Evolutionary conservation across 2,888 invertebrate species (phyloP), one percentile per base, ranked within the genome.

Genomic region (Trichacis sp.): DNA sequence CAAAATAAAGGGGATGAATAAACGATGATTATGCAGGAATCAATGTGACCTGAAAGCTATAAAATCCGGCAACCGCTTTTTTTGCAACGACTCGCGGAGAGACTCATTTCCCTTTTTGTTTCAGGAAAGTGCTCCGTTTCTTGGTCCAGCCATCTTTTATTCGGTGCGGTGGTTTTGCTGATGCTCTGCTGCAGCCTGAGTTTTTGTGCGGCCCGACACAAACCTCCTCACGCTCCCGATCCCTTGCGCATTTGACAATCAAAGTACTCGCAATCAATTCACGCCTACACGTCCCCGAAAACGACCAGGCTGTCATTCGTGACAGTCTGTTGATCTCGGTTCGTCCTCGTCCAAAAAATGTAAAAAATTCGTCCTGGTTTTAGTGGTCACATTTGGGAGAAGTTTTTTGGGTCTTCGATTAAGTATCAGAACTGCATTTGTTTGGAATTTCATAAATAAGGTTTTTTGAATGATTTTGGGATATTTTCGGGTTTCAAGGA

Each of bases 131-230:
- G 88, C 73, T 45, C 88, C 70, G 79, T 88, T 58, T 88, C 88
- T 61, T 88, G 88, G 88, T 88, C 88, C 55, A 85, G 86, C 64
- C 87, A 88, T 80, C 83, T 88, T 70, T 83, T 88, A 70, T 84
- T 85, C 20, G 84, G 85, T 60, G 87, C 87, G 30, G 86, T 87
- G 64, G 84, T 85, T 18, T 81, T 88, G 30, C 84, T 88, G 66
- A 76, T 88, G 73, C 77, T 88, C 59, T 88, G 88, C 81, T 88
- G 87, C 77, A 85, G 86, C 55, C 82, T 88, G 76, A 88, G 88
- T 81, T 87, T 88, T 84, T 87, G 87, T 77, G 87, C 88, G 50
- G 87, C 87, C 75, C 85, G 87, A 77, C 86, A 88, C 80, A 87
- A 87, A 83, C 87, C 87, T 12, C 70, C 75, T 54, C 75, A 77